Percentiles rank a stretch among this genome's conserved stretches.
Conservation (phyloP, 2,888 invertebrate genomes). For the Macroteleia sp. region DNA sequence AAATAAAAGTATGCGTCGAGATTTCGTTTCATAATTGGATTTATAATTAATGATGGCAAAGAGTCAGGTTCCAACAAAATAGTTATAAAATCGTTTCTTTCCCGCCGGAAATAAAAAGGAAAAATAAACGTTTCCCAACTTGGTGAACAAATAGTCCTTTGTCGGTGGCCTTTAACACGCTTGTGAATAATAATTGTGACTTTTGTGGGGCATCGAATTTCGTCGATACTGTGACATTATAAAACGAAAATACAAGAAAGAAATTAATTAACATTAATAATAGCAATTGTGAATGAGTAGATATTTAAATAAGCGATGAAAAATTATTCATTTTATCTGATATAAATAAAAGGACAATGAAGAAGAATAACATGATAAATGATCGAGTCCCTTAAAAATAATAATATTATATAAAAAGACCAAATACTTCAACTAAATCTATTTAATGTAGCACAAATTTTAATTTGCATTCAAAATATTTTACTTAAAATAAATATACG, state of each 20-base stretch:
- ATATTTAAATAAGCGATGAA: no score
- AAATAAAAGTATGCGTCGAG: constrained; percentile 5
- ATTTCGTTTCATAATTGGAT: constrained; percentile 33
- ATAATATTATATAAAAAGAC: no score
- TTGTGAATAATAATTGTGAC: constrained; percentile 38
- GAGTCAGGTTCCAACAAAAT: constrained; percentile 31
- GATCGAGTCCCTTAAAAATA: no score
- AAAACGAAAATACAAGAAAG: not conserved
- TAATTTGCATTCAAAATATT: no score
- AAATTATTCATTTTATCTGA: no score
- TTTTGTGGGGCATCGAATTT: constrained; percentile 25
- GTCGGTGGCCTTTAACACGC: constrained; percentile 36
- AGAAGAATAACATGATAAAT: no score
- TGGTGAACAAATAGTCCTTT: constrained; percentile 18
- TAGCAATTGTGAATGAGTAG: no score
- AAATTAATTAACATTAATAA: no score
- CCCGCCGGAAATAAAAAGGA: constrained; percentile 36
- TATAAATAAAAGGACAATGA: no score
- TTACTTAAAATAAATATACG: no score
- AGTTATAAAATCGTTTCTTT: constrained; percentile 35
- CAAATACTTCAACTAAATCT: no score
- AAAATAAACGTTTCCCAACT: constrained; percentile 24
- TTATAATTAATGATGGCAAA: constrained; percentile 43
- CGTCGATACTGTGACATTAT: constrained; percentile 18
- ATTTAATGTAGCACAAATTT: no score